These are phyloP conservation scores for Podocnemis expansa DNA, from an alignment of 2,113 vertebrate species.

Conservation along the genomic window DNA sequence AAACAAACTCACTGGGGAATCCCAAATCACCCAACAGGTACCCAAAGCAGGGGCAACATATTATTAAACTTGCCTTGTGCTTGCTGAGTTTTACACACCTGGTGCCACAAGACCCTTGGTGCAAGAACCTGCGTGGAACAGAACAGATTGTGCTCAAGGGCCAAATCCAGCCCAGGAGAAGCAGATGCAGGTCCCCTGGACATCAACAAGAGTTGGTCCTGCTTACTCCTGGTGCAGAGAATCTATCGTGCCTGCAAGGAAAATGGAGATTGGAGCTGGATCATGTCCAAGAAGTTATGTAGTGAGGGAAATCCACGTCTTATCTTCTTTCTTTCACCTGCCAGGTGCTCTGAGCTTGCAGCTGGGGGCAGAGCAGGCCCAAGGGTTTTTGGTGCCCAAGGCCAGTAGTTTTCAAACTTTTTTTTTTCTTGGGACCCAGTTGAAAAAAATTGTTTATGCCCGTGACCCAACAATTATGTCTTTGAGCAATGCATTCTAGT, in stretches of 20 bases:
- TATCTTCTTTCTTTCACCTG: rapidly evolving
- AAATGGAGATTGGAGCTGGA: background rate
- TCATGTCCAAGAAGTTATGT: rapidly evolving
- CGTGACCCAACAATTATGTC: too few relatives aligned
- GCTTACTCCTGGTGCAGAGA: background rate
- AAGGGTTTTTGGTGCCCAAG: too few relatives aligned
- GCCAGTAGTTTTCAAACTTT: too few relatives aligned
- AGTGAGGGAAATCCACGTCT: background rate
- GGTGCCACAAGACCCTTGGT: too few relatives aligned
- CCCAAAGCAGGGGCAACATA: background rate
- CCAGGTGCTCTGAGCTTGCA: background rate
- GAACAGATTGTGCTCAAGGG: rapidly evolving
- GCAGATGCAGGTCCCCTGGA: rapidly evolving
- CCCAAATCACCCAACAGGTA: background rate
- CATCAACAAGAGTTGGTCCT: background rate
- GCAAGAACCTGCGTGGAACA: background rate
- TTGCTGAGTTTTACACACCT: background rate
- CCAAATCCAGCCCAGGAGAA: background rate
- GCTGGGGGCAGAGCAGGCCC: too few relatives aligned
- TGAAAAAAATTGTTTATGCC: too few relatives aligned
- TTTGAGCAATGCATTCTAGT: too few relatives aligned
- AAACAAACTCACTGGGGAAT: background rate
- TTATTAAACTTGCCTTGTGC: background rate
- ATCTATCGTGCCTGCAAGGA: background rate
- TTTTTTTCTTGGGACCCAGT: too few relatives aligned